A percentile compares a stretch with the other conserved stretches of the same genome.
These are phyloP conservation scores for Thera obeliscata DNA, from an alignment of 2,888 invertebrate genomes.

Conservation along the genomic window DNA sequence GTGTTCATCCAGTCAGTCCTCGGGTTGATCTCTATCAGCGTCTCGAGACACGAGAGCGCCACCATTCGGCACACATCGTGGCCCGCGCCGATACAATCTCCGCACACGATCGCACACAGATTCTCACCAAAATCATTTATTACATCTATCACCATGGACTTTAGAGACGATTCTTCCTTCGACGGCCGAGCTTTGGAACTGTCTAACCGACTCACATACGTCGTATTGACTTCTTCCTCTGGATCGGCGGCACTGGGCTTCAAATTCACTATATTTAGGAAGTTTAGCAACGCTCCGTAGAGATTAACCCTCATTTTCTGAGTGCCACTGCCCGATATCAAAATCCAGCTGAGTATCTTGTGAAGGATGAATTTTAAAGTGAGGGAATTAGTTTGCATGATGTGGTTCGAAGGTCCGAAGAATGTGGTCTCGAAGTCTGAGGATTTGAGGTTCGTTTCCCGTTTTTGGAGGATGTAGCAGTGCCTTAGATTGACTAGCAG, in stretches of 20 bases:
- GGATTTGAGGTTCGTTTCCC: slow-evolving; percentile 67
- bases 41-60: slow-evolving; percentile 92
- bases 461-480: slow-evolving; percentile 85
- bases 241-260: slow-evolving; percentile 72
- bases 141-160: slow-evolving; percentile 73
- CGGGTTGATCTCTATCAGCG: slow-evolving; percentile 90
- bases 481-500: slow-evolving; percentile 91
- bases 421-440: slow-evolving; percentile 74
- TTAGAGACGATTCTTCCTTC: slow-evolving; percentile 68
- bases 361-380: slow-evolving; percentile 89
- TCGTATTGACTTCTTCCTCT: slow-evolving; percentile 69
- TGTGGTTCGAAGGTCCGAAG: slow-evolving; percentile 74
- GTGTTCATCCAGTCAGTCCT: slow-evolving; percentile 83
- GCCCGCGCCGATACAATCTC: slow-evolving; percentile 92
- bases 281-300: slow-evolving; percentile 93
- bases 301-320: slow-evolving; percentile 94
- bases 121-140: slow-evolving; percentile 91
- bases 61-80: slow-evolving; percentile 96
- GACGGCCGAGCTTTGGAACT: slow-evolving; percentile 72
- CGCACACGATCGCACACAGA: slow-evolving; percentile 90
- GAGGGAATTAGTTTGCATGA: slow-evolving; percentile 86
- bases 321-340: slow-evolving; percentile 90
- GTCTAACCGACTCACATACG: slow-evolving; percentile 88
- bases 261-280: slow-evolving; percentile 89
- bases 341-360: slow-evolving; percentile 92